phyloP scores from a whole-genome alignment of 2,797 vertebrate species.

The Poeciliopsis gracilis region DNA sequence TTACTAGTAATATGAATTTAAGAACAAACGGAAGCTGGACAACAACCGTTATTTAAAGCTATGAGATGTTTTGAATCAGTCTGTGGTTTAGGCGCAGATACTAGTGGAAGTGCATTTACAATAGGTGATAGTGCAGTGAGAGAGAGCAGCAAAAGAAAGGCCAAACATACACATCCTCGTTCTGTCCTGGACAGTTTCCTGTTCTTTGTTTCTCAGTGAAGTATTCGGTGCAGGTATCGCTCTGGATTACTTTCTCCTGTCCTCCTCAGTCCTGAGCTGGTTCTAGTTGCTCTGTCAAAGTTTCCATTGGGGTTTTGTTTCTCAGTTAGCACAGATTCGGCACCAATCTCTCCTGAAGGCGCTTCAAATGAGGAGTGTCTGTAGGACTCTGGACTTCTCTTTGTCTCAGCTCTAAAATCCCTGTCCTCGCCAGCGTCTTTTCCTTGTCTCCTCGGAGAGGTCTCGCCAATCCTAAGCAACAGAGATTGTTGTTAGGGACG shows the following conservation, averaged over 20 bases:
- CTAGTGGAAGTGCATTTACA: slow-evolving; percentile 6
- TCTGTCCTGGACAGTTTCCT: neutral
- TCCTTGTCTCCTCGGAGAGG: slow-evolving; percentile 28
- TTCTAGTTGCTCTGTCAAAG: slow-evolving; percentile 48
- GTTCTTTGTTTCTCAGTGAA: slow-evolving; percentile 55
- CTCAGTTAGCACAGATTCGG: slow-evolving; percentile 16
- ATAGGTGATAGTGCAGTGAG: neutral
- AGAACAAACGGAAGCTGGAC: slow-evolving; percentile 37
- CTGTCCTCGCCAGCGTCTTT: slow-evolving; percentile 46
- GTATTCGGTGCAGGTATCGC: slow-evolving; percentile 76
- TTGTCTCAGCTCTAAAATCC: slow-evolving; percentile 42
- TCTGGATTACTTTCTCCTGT: slow-evolving; percentile 65
- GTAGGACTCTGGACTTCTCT: slow-evolving; percentile 37
- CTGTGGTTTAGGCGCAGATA: neutral
- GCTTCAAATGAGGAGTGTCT: slow-evolving; percentile 13
- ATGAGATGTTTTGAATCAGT: slow-evolving; percentile 12
- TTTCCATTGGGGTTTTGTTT: slow-evolving; percentile 31
- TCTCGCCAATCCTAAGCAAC: slow-evolving; percentile 71
- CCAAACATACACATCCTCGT: neutral
- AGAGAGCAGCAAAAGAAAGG: neutral
- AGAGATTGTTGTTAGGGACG: slow-evolving; percentile 8
- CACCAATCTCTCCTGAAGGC: slow-evolving; percentile 25
- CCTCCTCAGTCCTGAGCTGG: slow-evolving; percentile 53
- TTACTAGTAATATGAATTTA: slow-evolving; percentile 4
- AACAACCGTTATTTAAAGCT: slow-evolving; percentile 16